Percentiles rank a stretch among this genome's conserved stretches.
These are phyloP conservation scores for Drosophila atroscutellata DNA, from an alignment of 2,888 invertebrate genomes.

Conservation along the genomic window DNA sequence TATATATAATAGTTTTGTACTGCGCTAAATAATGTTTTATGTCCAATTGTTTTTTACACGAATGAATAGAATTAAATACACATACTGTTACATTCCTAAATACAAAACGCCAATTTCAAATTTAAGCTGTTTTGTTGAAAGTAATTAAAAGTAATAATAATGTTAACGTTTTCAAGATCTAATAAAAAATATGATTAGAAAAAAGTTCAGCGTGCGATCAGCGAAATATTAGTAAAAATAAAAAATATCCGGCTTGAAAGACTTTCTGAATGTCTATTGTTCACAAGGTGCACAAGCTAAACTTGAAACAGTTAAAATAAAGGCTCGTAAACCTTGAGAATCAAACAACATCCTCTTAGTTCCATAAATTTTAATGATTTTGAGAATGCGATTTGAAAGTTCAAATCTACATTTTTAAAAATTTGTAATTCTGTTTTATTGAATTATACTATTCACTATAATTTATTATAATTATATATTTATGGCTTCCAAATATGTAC, in stretches of 20 bases:
- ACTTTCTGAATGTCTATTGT: not conserved
- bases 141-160: not conserved
- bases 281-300: no score
- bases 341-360: no score
- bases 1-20: not conserved
- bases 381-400: not conserved
- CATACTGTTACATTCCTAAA: slow-evolving; percentile 8
- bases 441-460: not conserved
- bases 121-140: not conserved
- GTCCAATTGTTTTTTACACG: slow-evolving; percentile 26
- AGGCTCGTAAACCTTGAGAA: not conserved
- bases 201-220: not conserved
- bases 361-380: not conserved
- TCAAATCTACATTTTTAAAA: not conserved
- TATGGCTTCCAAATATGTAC: not conserved
- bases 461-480: not conserved
- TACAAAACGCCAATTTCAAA: not conserved
- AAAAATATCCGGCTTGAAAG: not conserved
- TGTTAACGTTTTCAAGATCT: not conserved
- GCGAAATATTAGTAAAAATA: not conserved
- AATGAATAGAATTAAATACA: slow-evolving; percentile 5
- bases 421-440: not conserved
- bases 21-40: not conserved
- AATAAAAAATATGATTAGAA: not conserved
- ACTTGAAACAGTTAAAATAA: not conserved